phyloP scores from a whole-genome alignment of 1,140 invertebrate species.

The Eriosoma lanigerum region DNA sequence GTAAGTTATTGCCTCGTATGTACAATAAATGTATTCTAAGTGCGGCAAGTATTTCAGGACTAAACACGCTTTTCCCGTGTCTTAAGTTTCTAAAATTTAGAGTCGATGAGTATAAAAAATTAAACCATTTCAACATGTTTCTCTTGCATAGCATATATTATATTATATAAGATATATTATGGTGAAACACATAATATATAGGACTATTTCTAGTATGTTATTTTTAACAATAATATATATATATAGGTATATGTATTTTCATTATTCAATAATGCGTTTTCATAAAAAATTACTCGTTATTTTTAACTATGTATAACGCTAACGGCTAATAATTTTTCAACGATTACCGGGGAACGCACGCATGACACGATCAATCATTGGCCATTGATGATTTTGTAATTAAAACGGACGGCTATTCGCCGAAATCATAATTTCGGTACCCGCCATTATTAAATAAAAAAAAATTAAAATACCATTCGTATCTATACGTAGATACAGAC shows the following conservation, averaged over 20 bases:
- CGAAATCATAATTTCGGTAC: no score
- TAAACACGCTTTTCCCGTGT: neutral
- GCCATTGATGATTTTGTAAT: slow-evolving; percentile 27
- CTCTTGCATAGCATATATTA: no score
- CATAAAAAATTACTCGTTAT: neutral
- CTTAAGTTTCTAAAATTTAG: neutral
- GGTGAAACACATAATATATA: neutral
- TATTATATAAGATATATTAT: neutral
- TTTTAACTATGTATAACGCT: slow-evolving; percentile 17
- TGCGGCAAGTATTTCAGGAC: neutral
- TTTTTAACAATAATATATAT: no score
- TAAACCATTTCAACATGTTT: neutral
- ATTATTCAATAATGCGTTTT: neutral
- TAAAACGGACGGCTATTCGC: slow-evolving; percentile 8
- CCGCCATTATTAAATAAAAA: neutral
- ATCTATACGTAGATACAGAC: neutral
- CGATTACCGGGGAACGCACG: neutral
- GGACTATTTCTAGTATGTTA: no score
- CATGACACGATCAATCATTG: slow-evolving; percentile 1
- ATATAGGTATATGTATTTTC: no score
- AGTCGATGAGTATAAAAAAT: neutral
- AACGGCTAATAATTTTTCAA: slow-evolving; percentile 14
- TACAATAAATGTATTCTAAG: neutral
- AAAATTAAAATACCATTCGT: neutral
- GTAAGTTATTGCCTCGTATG: neutral